A percentile compares a stretch with the other conserved stretches of the same genome.
phyloP scores from a whole-genome alignment of 1,140 invertebrate species.

The Hydropsyche tenuis region DNA sequence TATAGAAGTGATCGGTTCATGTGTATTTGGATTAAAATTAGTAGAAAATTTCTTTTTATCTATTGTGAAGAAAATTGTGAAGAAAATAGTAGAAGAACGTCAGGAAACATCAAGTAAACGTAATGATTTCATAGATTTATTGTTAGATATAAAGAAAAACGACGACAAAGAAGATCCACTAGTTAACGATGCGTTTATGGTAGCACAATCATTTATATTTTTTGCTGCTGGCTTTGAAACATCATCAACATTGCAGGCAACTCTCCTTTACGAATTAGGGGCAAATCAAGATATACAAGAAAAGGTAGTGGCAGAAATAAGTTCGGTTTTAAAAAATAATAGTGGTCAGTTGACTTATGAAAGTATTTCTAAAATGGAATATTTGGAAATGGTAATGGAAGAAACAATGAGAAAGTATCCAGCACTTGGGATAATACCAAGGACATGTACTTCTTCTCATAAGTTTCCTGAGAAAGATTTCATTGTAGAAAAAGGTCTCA shows the following conservation, averaged over 20 bases:
- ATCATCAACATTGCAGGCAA: conserved; percentile 58
- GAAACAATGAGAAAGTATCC: conserved; percentile 44
- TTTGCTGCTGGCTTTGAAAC: conserved; percentile 65
- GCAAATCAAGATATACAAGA: conserved; percentile 62
- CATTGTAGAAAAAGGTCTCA: conserved; percentile 35
- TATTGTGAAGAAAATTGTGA: conserved; percentile 51
- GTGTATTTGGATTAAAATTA: conserved; percentile 65
- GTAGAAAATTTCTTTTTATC: conserved; percentile 59
- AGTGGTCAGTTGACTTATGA: conserved; percentile 57
- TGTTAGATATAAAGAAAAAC: conserved; percentile 53
- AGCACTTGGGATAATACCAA: conserved; percentile 1
- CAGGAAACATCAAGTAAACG: conserved; percentile 56
- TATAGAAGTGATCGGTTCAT: conserved; percentile 68
- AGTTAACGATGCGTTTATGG: conserved; percentile 46
- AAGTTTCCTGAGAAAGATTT: conserved; percentile 31
- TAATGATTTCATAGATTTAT: conserved; percentile 64
- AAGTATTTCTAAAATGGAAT: conserved; percentile 56
- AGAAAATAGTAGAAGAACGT: conserved; percentile 54
- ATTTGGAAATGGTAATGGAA: conserved; percentile 53
- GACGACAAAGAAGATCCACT: conserved; percentile 31
- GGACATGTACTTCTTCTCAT: conserved; percentile 27
- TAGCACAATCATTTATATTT: conserved; percentile 58
- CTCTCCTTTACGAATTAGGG: conserved; percentile 59
- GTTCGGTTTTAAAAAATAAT: conserved; percentile 51
- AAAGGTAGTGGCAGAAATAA: conserved; percentile 61